Percentiles rank a stretch among this genome's conserved stretches.
Evolutionary conservation across 1,140 invertebrate species (phyloP).

Genomic region (Charaxes varanes): DNA sequence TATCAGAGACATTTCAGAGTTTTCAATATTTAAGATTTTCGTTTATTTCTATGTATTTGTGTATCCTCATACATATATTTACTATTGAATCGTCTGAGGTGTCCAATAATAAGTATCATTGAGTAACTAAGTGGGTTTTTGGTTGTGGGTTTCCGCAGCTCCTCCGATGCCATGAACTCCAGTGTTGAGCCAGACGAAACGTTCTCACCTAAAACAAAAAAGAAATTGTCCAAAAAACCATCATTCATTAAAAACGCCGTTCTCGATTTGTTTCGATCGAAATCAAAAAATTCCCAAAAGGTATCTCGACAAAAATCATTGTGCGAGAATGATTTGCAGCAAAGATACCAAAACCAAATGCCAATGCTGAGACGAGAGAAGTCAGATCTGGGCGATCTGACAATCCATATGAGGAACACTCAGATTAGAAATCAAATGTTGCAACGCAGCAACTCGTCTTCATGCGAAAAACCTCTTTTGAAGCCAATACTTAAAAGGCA

Average conservation of each 20-base stretch:
- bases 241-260: conserved; percentile 73
- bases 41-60: conserved; percentile 12
- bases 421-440: conserved; percentile 67
- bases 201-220: conserved; percentile 72
- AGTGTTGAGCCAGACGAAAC: conserved; percentile 66
- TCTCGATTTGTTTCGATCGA: conserved; percentile 71
- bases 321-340: conserved; percentile 65
- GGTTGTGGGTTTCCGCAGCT: conserved; percentile 73
- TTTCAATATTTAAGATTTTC: conserved; percentile 32
- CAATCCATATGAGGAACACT: conserved; percentile 52
- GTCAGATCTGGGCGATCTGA: conserved; percentile 57
- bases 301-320: conserved; percentile 69
- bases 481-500: conserved; percentile 71
- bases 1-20: conserved; percentile 46
- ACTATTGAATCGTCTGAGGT: conserved; percentile 48
- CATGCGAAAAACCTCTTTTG: conserved; percentile 63
- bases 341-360: conserved; percentile 48
- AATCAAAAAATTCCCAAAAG: conserved; percentile 69
- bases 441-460: conserved; percentile 70
- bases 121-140: conserved; percentile 70
- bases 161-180: conserved; percentile 67
- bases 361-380: conserved; percentile 64
- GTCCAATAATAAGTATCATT: conserved; percentile 46
- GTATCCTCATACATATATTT: conserved; percentile 18
- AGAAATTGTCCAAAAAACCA: conserved; percentile 73